Percentiles rank a stretch among this genome's conserved stretches.
These are phyloP conservation scores for Thalassoma bifasciatum DNA, from an alignment of 2,113 vertebrate genomes.

Conservation along the genomic window DNA sequence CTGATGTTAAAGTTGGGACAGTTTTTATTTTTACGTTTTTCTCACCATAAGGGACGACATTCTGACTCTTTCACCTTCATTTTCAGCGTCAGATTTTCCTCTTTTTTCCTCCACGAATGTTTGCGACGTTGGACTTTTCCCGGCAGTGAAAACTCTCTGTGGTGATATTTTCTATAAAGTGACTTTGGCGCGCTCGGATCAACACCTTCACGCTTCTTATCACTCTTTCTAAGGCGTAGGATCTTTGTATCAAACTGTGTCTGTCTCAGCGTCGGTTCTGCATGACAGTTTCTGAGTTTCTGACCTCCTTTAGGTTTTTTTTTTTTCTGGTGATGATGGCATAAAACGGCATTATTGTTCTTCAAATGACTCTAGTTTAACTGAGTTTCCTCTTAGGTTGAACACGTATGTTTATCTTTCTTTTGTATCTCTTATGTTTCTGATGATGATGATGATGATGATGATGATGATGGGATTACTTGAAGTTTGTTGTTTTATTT, in stretches of 20 bases:
- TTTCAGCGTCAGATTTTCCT: no score
- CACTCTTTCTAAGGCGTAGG: constrained; percentile 44
- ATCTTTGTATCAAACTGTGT: constrained; percentile 72
- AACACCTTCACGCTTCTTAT: constrained; percentile 41
- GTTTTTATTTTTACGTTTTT: no score
- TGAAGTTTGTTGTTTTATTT: constrained; percentile 75
- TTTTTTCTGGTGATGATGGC: constrained; percentile 53
- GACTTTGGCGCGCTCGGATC: constrained; percentile 11
- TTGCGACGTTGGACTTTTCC: no score
- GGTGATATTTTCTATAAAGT: constrained; percentile 27
- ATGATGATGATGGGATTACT: constrained; percentile 72
- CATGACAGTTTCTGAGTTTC: constrained; percentile 77
- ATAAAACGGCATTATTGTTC: constrained; percentile 70
- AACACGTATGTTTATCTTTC: constrained; percentile 48
- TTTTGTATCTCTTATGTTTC: constrained; percentile 60
- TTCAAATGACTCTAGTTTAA: constrained; percentile 70
- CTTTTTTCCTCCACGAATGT: no score
- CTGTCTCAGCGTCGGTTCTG: constrained; percentile 71
- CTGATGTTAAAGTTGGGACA: no score
- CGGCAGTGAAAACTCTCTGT: background rate
- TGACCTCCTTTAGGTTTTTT: constrained; percentile 68
- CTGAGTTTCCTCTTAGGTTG: constrained; percentile 55
- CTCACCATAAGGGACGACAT: no score
- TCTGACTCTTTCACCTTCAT: no score
- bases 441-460: constrained; percentile 40